Evolutionary conservation across 1,140 invertebrate species (phyloP).

Genomic region (Berghia stephanieae): DNA sequence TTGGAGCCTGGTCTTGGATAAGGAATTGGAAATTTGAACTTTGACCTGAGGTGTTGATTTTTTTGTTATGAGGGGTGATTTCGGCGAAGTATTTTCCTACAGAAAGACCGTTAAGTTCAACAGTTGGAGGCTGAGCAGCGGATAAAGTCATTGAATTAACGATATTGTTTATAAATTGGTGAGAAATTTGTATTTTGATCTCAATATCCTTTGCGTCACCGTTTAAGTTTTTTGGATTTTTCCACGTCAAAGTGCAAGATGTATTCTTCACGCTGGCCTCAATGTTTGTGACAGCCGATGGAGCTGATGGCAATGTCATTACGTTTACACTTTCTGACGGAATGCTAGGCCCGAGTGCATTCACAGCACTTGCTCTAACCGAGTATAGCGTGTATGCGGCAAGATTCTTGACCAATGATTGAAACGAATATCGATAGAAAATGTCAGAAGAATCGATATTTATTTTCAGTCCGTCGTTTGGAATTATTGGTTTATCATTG

Average conservation of each 20-base stretch:
- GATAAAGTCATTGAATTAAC: background rate
- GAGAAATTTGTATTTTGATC: background rate
- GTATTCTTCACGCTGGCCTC: background rate
- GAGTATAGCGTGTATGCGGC: background rate
- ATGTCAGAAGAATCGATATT: background rate
- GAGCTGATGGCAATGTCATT: background rate
- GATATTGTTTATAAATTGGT: background rate
- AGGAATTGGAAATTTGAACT: background rate
- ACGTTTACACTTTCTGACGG: background rate
- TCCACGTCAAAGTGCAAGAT: conserved; percentile 2
- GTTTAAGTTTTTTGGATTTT: conserved; percentile 6
- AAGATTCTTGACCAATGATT: background rate
- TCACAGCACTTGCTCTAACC: background rate
- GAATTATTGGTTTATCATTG: background rate
- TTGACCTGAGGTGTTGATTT: background rate
- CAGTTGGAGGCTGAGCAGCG: background rate
- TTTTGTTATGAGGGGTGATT: background rate
- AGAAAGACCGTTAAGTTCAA: background rate
- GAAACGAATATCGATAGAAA: background rate
- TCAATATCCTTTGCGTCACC: background rate
- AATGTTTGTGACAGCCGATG: background rate
- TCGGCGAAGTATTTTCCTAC: background rate
- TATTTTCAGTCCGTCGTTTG: background rate
- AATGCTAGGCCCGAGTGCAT: background rate
- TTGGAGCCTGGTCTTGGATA: background rate